A percentile compares a stretch with the other conserved stretches of the same genome.
Evolutionary conservation across 2,888 invertebrate genomes (phyloP).

Genomic region (Ectemnius continuus): DNA sequence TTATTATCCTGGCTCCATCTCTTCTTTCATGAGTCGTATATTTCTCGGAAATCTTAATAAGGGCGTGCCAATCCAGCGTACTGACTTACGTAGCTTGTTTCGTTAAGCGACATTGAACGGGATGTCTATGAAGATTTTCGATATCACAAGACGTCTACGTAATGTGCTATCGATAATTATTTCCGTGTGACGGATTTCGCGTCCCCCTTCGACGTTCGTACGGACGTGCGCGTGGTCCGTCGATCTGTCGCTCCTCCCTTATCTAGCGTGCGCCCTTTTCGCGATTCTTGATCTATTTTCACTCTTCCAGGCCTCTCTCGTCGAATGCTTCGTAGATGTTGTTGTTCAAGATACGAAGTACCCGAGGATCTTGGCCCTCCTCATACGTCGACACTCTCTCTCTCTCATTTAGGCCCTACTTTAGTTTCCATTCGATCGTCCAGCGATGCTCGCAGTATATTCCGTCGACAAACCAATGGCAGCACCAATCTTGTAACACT

Average conservation of each 20-base stretch:
- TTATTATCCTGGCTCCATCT: slow-evolving; percentile 38
- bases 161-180: slow-evolving; percentile 43
- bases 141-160: slow-evolving; percentile 68
- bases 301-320: slow-evolving; percentile 37
- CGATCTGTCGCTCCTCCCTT: slow-evolving; percentile 29
- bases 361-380: slow-evolving; percentile 15
- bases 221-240: slow-evolving; percentile 49
- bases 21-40: slow-evolving; percentile 9
- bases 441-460: slow-evolving; percentile 31
- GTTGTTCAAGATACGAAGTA: slow-evolving; percentile 4
- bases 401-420: slow-evolving; percentile 53
- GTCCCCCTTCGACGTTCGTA: slow-evolving; percentile 36
- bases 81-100: slow-evolving; percentile 29
- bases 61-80: slow-evolving; percentile 48
- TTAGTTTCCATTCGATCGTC: slow-evolving; percentile 30
- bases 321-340: slow-evolving; percentile 5
- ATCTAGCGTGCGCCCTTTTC: slow-evolving; percentile 39
- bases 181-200: slow-evolving; percentile 24
- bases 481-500: slow-evolving; percentile 42
- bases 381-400: slow-evolving; percentile 24
- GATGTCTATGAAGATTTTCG: slow-evolving; percentile 60
- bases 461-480: slow-evolving; percentile 38
- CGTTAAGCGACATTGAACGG: slow-evolving; percentile 54
- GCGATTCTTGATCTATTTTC: slow-evolving; percentile 37
- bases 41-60: slow-evolving; percentile 31